A percentile compares a stretch with the other conserved stretches of the same genome.
Conservation (phyloP, 2,888 invertebrate species). For the Myopa tessellatipennis region DNA sequence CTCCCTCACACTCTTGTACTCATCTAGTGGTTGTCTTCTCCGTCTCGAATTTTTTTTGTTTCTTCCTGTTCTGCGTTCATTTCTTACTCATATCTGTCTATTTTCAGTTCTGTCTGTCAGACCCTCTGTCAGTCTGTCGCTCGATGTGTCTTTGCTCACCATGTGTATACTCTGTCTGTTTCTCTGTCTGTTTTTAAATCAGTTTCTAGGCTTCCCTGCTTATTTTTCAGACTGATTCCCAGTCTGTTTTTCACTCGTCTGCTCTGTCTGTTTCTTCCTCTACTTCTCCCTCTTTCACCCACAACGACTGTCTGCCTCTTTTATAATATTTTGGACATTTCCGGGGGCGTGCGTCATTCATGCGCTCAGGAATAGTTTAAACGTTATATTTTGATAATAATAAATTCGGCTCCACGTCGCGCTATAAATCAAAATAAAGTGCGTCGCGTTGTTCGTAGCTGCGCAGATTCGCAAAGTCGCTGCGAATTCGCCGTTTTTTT, state of each 20-base stretch:
- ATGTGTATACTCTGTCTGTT: too few species aligned
- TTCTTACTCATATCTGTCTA: background rate
- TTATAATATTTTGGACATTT: constrained; percentile 18
- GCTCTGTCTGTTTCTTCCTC: background rate
- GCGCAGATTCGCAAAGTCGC: background rate
- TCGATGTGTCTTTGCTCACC: background rate
- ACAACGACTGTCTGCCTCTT: background rate
- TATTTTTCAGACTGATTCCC: too few species aligned
- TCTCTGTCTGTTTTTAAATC: too few species aligned
- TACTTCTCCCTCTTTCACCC: background rate
- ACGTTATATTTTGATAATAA: background rate
- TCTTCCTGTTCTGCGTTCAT: background rate
- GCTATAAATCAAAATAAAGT: background rate
- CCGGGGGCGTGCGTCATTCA: constrained; percentile 29
- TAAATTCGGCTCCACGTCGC: background rate
- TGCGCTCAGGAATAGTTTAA: background rate
- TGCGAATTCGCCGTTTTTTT: background rate
- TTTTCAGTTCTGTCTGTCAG: background rate
- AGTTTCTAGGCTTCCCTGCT: too few species aligned
- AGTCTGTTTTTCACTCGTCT: background rate
- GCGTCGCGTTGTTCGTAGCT: background rate
- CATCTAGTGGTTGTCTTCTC: too few species aligned
- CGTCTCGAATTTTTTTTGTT: background rate
- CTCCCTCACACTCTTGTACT: too few species aligned
- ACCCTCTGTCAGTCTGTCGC: background rate